These are phyloP conservation scores for Mohoua ochrocephala DNA, from an alignment of 2,113 vertebrate species.

Conservation along the genomic window DNA sequence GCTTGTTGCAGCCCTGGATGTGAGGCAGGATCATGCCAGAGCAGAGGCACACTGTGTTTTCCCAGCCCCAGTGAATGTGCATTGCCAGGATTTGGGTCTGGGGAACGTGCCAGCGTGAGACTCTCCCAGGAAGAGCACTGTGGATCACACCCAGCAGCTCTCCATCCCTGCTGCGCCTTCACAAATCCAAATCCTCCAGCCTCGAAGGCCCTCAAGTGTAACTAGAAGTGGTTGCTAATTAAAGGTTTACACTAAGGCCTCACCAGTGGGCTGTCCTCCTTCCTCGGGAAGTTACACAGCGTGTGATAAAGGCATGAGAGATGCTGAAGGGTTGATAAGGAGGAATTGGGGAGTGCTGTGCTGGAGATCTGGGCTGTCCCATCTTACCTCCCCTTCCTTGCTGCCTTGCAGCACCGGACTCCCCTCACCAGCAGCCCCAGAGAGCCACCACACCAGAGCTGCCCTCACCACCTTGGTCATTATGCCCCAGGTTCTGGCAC, in stretches of 20 bases:
- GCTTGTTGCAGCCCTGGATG: not conserved
- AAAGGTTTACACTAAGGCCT: not conserved
- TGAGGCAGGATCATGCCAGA: not conserved
- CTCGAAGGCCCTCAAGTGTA: not conserved
- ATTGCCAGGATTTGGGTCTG: not conserved
- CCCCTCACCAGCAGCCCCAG: not conserved
- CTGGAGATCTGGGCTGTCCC: not conserved
- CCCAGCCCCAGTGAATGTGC: not conserved
- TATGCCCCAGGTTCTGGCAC: not conserved
- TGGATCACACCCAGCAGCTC: not conserved
- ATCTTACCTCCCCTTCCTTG: not conserved
- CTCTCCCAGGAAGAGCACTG: not conserved
- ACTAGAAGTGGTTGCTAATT: not conserved
- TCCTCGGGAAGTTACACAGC: accelerated
- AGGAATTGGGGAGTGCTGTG: accelerated
- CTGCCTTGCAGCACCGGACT: not conserved
- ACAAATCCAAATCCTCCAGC: not conserved
- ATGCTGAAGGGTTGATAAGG: not conserved
- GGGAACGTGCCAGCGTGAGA: accelerated
- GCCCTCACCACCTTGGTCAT: not conserved
- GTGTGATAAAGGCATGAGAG: not conserved
- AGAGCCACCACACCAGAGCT: accelerated
- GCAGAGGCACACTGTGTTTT: not conserved
- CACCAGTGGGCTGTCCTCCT: not conserved
- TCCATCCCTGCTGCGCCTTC: not conserved